Conservation (phyloP, 2,113 vertebrate genomes). For the Strix uralensis region DNA sequence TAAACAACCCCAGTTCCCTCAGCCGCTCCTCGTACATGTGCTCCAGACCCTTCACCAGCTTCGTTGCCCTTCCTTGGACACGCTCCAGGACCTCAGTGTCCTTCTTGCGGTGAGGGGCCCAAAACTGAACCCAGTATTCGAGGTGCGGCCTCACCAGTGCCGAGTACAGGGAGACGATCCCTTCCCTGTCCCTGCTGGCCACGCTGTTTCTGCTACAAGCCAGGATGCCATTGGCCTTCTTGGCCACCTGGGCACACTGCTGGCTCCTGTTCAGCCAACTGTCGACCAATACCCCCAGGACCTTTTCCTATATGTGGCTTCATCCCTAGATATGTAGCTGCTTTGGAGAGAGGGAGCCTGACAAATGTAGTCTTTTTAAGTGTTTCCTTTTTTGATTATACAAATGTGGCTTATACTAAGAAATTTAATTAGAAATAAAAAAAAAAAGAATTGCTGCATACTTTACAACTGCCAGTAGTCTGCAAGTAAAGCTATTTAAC, state of each 20-base stretch:
- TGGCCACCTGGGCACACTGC: not conserved
- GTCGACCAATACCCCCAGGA: rapidly evolving
- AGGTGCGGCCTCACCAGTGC: too few relatives aligned
- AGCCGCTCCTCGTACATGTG: too few relatives aligned
- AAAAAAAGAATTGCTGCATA: not conserved
- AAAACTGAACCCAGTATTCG: too few relatives aligned
- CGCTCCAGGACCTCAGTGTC: too few relatives aligned
- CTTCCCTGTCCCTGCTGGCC: not conserved
- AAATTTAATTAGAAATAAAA: not conserved
- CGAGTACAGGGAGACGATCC: rapidly evolving
- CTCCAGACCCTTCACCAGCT: too few relatives aligned
- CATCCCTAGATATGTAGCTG: not conserved
- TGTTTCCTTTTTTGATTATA: not conserved
- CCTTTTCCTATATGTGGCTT: not conserved
- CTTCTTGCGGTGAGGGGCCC: too few relatives aligned
- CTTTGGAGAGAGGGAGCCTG: not conserved
- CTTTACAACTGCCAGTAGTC: not conserved
- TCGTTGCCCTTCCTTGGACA: too few relatives aligned
- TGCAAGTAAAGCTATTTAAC: not conserved
- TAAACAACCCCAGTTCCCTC: too few relatives aligned
- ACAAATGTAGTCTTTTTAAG: not conserved
- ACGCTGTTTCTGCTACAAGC: not conserved
- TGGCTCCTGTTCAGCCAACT: not conserved
- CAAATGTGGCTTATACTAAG: not conserved
- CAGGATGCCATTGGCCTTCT: not conserved